Evolutionary conservation across 2,888 invertebrate genomes (phyloP).

Genomic region (Protophormia terraenovae): DNA sequence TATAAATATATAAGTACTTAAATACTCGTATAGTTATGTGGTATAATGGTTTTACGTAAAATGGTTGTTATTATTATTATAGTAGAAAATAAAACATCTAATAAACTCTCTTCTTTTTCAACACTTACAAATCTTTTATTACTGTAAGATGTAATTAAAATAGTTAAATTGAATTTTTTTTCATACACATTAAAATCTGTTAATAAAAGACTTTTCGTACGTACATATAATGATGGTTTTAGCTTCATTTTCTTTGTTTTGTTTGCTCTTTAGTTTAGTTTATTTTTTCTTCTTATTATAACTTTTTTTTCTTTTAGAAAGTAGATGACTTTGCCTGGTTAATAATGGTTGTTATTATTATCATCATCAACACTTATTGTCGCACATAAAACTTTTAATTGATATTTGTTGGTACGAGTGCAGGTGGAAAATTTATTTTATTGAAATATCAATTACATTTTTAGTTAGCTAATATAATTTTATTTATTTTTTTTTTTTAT

Average conservation of each 20-base stretch:
- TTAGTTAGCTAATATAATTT: too few relatives aligned
- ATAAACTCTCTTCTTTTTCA: constrained; percentile 8
- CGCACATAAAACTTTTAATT: constrained; percentile 57
- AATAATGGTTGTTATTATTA: constrained; percentile 36
- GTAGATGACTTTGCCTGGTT: constrained; percentile 41
- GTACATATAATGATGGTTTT: not conserved
- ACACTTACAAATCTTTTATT: constrained; percentile 17
- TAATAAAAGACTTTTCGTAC: constrained; percentile 3
- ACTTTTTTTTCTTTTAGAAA: constrained; percentile 32
- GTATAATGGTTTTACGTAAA: constrained; percentile 4
- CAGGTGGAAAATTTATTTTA: not conserved
- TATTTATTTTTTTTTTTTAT: too few relatives aligned
- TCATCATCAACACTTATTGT: constrained; percentile 49
- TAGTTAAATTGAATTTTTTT: constrained; percentile 43
- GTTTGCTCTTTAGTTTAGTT: not conserved
- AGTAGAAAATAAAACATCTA: not conserved
- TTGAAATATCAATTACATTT: too few relatives aligned
- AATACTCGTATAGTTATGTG: not conserved
- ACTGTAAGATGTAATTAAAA: constrained; percentile 43
- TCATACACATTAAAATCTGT: constrained; percentile 17
- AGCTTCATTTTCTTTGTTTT: not conserved
- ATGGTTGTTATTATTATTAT: not conserved
- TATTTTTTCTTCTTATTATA: not conserved
- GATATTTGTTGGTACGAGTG: constrained; percentile 30
- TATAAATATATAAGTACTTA: not conserved